Percentiles rank a stretch among this genome's conserved stretches.
Evolutionary conservation across 2,888 invertebrate genomes (phyloP).

Genomic region (Mythimna vitellina): DNA sequence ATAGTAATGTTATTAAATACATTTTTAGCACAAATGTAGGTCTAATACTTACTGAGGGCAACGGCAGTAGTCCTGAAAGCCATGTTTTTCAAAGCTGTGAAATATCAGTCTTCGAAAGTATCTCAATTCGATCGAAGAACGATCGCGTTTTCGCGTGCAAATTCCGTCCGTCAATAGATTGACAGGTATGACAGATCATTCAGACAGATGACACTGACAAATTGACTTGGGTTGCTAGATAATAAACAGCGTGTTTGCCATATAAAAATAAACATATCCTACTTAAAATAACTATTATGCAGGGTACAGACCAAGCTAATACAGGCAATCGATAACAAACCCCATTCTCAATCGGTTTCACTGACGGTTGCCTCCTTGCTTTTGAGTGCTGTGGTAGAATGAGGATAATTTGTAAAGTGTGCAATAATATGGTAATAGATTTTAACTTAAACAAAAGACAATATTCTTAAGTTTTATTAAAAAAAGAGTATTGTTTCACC

Average conservation of each 20-base stretch:
- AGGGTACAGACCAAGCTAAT: neutral
- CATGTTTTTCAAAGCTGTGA: constrained; percentile 53
- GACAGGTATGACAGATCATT: neutral
- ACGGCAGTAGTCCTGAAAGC: constrained; percentile 83
- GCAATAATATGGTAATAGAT: too few relatives aligned
- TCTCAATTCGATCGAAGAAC: constrained; percentile 24
- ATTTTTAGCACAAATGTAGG: neutral
- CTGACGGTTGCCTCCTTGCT: too few relatives aligned
- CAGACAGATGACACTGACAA: constrained; percentile 18
- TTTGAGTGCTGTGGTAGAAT: too few relatives aligned
- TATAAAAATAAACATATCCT: neutral
- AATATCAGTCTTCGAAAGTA: constrained; percentile 14
- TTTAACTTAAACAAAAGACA: too few relatives aligned
- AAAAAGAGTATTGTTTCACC: too few relatives aligned
- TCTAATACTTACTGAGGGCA: constrained; percentile 76
- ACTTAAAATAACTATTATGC: neutral
- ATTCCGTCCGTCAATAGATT: constrained; percentile 12
- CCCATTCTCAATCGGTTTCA: neutral
- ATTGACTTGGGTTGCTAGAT: neutral
- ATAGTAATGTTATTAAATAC: neutral
- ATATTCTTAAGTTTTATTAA: too few relatives aligned
- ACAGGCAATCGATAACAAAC: neutral
- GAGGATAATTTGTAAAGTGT: too few relatives aligned
- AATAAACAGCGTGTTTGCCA: neutral
- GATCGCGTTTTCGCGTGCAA: constrained; percentile 11